phyloP scores from a whole-genome alignment of 2,113 vertebrate genomes.

The Carassius gibelio region DNA sequence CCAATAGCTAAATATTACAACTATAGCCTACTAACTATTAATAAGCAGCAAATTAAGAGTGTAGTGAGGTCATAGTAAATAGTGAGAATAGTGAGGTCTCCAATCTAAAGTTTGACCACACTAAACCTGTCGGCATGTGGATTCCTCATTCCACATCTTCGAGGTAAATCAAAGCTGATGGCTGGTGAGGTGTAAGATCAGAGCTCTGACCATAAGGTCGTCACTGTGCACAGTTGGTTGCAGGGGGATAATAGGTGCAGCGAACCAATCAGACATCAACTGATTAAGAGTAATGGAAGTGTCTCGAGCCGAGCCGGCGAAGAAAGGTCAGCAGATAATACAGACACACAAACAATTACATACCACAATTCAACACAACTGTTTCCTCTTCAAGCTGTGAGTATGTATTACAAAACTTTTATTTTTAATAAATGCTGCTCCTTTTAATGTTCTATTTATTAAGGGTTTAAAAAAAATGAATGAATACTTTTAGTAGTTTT shows the following conservation, averaged over 20 bases:
- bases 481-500: too few relatives aligned
- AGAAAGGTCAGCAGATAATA: conserved; percentile 36
- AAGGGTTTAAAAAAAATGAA: too few relatives aligned
- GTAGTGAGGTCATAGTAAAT: background rate
- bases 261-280: conserved; percentile 22
- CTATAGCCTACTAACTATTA: too few relatives aligned
- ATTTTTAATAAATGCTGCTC: background rate
- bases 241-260: conserved; percentile 8
- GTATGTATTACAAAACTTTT: background rate
- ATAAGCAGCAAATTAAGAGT: too few relatives aligned
- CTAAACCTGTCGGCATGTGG: background rate
- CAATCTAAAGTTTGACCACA: background rate
- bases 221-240: conserved; percentile 13
- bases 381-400: background rate
- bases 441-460: too few relatives aligned
- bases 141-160: background rate
- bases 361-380: background rate
- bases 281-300: conserved; percentile 47
- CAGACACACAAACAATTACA: conserved; percentile 4
- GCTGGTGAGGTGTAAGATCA: conserved; percentile 20
- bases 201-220: conserved; percentile 30
- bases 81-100: background rate
- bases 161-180: conserved; percentile 5
- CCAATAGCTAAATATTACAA: too few relatives aligned
- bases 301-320: background rate